Conservation (phyloP, 2,888 invertebrate genomes). For the Eupithecia centaureata region DNA sequence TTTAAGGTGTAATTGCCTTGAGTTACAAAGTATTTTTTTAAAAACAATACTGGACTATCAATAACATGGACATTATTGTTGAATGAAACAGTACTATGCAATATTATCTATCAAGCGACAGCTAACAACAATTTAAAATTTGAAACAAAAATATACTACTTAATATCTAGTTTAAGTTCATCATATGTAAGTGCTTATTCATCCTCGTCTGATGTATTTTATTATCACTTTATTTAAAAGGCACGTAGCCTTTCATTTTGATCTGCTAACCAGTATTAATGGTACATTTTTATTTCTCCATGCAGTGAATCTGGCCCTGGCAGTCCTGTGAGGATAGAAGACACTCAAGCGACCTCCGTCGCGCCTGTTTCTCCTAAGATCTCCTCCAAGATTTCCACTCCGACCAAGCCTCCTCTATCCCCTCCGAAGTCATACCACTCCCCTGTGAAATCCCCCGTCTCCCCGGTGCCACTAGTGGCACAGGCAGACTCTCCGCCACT, state of each 20-base stretch:
- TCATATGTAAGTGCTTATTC: no score
- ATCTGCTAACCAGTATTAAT: no score
- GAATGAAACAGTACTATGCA: no score
- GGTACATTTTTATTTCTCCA: constrained; percentile 13
- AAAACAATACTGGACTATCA: no score
- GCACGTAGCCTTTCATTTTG: background rate
- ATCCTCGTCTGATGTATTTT: background rate
- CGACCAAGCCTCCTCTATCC: constrained; percentile 49
- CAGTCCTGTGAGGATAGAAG: constrained; percentile 76
- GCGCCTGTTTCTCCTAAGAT: constrained; percentile 30
- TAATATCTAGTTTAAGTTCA: no score
- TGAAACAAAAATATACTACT: no score
- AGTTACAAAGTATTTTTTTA: no score
- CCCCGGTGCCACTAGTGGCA: constrained; percentile 32
- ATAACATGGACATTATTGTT: no score
- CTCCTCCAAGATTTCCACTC: constrained; percentile 46
- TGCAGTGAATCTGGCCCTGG: constrained; percentile 77
- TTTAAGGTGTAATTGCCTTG: no score
- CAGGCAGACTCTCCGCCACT: constrained; percentile 74
- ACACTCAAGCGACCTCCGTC: constrained; percentile 55
- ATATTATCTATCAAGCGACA: no score
- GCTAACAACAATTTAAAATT: no score
- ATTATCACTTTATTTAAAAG: background rate
- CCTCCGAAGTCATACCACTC: constrained; percentile 54
- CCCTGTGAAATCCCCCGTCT: constrained; percentile 44